Conservation (phyloP, 2,113 vertebrate genomes). For the Scolopax mira region DNA sequence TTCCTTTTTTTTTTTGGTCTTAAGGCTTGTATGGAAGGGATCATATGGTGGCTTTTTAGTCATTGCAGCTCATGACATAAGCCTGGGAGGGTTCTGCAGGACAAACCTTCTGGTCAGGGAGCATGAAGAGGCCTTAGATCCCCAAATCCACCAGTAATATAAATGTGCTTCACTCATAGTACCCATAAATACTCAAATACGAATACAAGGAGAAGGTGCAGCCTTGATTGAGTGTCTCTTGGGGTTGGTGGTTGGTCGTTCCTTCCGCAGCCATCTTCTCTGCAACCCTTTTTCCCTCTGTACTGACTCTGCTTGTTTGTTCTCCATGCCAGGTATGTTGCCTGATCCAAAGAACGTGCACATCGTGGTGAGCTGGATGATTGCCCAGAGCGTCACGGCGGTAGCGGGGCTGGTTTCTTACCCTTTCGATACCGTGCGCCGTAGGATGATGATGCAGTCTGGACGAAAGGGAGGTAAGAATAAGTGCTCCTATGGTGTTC, state of each 20-base stretch:
- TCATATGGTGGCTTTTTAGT: not conserved
- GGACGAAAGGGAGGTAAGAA: constrained; percentile 94
- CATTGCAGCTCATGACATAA: not conserved
- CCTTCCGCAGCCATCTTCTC: not conserved
- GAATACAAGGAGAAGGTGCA: not conserved
- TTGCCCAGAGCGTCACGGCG: constrained; percentile 94
- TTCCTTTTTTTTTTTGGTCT: not conserved
- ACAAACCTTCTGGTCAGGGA: not conserved
- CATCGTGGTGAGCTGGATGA: constrained; percentile 97
- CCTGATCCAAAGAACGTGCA: constrained; percentile 98
- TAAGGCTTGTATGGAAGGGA: not conserved
- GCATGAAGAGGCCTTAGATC: not conserved
- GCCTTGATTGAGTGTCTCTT: not conserved
- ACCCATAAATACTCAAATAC: not conserved
- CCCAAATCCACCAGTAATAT: not conserved
- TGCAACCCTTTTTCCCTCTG: not conserved
- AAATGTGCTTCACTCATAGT: not conserved
- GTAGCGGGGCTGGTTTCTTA: constrained; percentile 92
- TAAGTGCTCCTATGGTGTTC: not conserved
- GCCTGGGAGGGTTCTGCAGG: not conserved
- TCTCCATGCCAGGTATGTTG: constrained; percentile 87
- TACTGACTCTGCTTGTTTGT: not conserved
- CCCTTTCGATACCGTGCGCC: constrained; percentile 96
- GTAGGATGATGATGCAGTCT: constrained; percentile 99
- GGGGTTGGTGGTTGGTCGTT: not conserved